Percentiles rank a stretch among this genome's conserved stretches.
phyloP scores from a whole-genome alignment of 2,888 invertebrate genomes.

The Amblyjoppa proteus region DNA sequence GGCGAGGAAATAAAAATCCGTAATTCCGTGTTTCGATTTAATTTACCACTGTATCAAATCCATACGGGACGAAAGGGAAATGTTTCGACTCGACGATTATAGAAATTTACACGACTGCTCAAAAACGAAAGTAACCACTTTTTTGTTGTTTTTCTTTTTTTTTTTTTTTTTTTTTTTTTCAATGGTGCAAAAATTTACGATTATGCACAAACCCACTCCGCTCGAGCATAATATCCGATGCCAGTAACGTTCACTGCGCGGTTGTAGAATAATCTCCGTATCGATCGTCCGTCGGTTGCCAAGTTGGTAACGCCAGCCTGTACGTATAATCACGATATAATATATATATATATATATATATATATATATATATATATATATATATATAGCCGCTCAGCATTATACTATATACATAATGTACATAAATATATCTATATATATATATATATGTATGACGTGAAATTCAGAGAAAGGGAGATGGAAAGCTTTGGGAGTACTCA shows the following conservation, averaged over 20 bases:
- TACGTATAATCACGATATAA: slow-evolving; percentile 1
- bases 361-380: background rate
- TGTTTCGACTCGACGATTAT: no score
- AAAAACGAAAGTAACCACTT: no score
- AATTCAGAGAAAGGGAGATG: slow-evolving; percentile 17
- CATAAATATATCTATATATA: background rate
- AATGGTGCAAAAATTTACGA: background rate
- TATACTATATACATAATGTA: background rate
- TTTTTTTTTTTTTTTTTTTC: no score
- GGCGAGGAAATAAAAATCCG: no score
- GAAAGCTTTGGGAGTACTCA: background rate
- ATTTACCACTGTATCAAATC: no score
- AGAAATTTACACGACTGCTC: no score
- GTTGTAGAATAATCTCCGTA: slow-evolving; percentile 73
- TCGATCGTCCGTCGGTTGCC: slow-evolving; percentile 76
- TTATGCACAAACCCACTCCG: background rate
- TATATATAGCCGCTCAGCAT: background rate
- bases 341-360: background rate
- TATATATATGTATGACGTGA: background rate
- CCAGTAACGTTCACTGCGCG: slow-evolving; percentile 56
- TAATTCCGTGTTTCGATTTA: no score
- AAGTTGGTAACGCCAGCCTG: slow-evolving; percentile 73
- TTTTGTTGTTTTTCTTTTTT: no score
- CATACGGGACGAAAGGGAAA: no score
- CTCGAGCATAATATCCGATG: background rate